Base-by-base conservation (phyloP, 2,113 vertebrate species). In the Peucedramus taeniatus region DNA sequence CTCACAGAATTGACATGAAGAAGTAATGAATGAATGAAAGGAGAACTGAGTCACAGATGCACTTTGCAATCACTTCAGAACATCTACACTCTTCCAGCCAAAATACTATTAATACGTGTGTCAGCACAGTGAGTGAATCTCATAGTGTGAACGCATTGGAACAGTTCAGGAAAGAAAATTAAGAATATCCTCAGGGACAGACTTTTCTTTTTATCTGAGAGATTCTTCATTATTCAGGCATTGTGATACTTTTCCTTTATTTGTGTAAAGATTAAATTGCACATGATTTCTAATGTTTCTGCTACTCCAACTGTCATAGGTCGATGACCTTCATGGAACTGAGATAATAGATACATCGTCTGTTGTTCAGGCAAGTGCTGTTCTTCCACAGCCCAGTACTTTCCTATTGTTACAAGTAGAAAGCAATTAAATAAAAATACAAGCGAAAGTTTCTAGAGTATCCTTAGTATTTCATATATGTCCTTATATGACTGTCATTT, bases 181-280 rank as follows among this genome's bases (percentile, higher is more conserved):
- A 98, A 94, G 97, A 96, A 97, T 97, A 98, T 98, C 99, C 98
- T 98, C 97, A 94, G 98, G 98, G 98, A 99, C 98, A 97, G 97
- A 97, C 97, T 97, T 97, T 93, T 83, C 97, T 98, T 97, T 97
- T 96, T 97, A 98, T 98, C 97, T 65, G 77, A 96, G 97, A 97
- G 97, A 97, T 97, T 98, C 97, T 98, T 98, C 98, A 98, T 99
- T 99, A 98, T 98, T 98, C 98, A 97, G 98, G 97, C 98, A 98
- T 98, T 99, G 98, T 99, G 98, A 97, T 96, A 95, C 98, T 98
- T 97, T 97, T 89, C 98, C 98, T 98, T 98, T 98, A 98, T 99
- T 99, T 99, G 99, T 99, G 98, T 98, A 98, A 98, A 99, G 99
- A 99, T 99, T 99, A 99, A 99, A 99, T 99, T 99, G 99, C 99